Conservation (phyloP, 2,888 invertebrate species). For the Gortyna flavago region DNA sequence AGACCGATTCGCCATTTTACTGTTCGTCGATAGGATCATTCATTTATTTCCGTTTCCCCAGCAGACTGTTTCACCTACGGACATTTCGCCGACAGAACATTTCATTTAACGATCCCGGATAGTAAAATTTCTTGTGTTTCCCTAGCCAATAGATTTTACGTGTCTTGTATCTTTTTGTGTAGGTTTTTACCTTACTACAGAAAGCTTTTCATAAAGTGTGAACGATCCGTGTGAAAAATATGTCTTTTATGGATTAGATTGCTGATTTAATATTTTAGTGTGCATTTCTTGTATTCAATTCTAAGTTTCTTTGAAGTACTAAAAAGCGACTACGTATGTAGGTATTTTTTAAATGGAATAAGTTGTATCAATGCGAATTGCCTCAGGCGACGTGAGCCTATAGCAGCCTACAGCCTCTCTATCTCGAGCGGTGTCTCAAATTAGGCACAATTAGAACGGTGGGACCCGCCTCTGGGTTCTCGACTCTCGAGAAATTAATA, state of each 20-base stretch:
- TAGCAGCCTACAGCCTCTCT: constrained; percentile 19
- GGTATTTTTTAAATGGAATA: constrained; percentile 1
- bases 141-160: not conserved
- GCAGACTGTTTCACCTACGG: no score
- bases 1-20: no score
- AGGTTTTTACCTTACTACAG: not conserved
- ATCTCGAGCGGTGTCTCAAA: constrained; percentile 62
- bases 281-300: constrained; percentile 1
- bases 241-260: constrained; percentile 1
- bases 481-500: constrained; percentile 76
- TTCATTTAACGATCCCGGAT: constrained; percentile 37
- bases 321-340: not conserved
- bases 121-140: constrained; percentile 17
- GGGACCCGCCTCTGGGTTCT: constrained; percentile 76
- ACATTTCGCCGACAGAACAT: no score
- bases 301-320: not conserved
- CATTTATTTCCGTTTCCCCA: no score
- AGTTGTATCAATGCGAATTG: constrained; percentile 18
- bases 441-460: constrained; percentile 75
- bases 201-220: not conserved
- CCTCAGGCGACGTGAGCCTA: constrained; percentile 34
- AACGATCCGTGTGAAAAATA: not conserved
- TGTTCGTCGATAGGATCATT: no score
- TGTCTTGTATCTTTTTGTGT: not conserved
- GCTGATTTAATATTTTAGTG: not conserved